phyloP scores from a whole-genome alignment of 2,797 vertebrate species.

The Notolepis coatsorum region DNA sequence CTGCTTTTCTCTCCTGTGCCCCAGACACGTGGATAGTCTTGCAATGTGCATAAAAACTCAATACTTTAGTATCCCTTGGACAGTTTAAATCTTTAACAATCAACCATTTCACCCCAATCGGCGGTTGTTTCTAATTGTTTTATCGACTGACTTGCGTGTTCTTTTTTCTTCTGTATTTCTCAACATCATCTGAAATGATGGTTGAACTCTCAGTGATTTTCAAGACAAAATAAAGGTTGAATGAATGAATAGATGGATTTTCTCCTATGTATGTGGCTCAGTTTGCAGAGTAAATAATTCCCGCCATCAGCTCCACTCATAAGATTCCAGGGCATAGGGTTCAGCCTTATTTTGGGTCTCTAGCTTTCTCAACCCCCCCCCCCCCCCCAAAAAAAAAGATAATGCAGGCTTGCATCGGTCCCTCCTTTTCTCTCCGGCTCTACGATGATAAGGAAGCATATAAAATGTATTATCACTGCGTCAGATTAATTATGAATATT shows the following conservation, averaged over 20 bases:
- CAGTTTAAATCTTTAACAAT: too few relatives aligned
- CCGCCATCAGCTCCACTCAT: conserved; percentile 68
- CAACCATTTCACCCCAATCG: too few relatives aligned
- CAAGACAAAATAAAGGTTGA: too few relatives aligned
- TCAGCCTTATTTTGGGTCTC: conserved; percentile 65
- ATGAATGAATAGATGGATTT: conserved; percentile 40
- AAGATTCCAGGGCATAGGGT: conserved; percentile 62
- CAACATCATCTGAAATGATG: too few relatives aligned
- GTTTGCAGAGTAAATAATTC: conserved; percentile 72
- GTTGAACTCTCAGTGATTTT: too few relatives aligned
- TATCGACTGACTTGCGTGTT: too few relatives aligned
- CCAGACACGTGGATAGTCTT: too few relatives aligned
- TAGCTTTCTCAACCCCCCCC: conserved; percentile 65
- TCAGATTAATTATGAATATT: conserved; percentile 83
- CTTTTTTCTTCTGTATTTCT: too few relatives aligned
- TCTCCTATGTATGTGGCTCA: conserved; percentile 52
- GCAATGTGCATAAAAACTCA: too few relatives aligned
- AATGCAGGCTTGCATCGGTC: conserved; percentile 34
- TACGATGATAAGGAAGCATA: conserved; percentile 75
- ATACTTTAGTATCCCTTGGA: too few relatives aligned
- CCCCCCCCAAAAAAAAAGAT: conserved; percentile 63
- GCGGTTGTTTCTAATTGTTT: too few relatives aligned
- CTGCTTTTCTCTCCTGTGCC: too few relatives aligned
- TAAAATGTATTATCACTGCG: conserved; percentile 74
- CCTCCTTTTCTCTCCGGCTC: conserved; percentile 44